Conservation (phyloP, 2,888 invertebrate genomes). For the Agonopterix subpropinquella region DNA sequence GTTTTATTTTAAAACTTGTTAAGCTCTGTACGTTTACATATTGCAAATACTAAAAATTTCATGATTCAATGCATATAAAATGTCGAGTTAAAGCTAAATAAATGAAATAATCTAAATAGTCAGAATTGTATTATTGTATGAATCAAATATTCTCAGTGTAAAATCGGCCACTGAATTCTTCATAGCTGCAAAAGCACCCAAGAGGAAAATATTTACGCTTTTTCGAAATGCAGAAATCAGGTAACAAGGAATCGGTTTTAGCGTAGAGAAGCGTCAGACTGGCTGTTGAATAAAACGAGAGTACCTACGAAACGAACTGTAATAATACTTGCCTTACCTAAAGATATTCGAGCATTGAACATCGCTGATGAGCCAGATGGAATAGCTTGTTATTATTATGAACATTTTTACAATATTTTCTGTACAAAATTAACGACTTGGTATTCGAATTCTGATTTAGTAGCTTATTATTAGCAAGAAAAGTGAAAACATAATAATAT, state of each 20-base stretch:
- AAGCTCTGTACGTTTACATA: too few relatives aligned
- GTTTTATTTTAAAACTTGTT: too few relatives aligned
- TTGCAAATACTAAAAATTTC: too few relatives aligned
- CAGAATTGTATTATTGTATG: neutral
- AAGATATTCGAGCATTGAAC: slow-evolving; percentile 37
- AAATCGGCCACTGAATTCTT: slow-evolving; percentile 48
- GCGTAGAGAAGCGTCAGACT: slow-evolving; percentile 57
- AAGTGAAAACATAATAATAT: too few relatives aligned
- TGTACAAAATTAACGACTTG: neutral
- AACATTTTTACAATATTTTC: neutral
- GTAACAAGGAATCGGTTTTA: slow-evolving; percentile 75
- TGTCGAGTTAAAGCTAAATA: too few relatives aligned
- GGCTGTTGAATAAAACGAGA: slow-evolving; percentile 62
- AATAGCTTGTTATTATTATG: neutral
- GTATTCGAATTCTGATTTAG: too few relatives aligned
- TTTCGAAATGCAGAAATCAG: slow-evolving; percentile 74
- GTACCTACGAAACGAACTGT: slow-evolving; percentile 34
- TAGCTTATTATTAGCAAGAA: too few relatives aligned
- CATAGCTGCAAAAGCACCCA: slow-evolving; percentile 60
- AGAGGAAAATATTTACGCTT: slow-evolving; percentile 73
- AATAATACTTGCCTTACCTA: slow-evolving; percentile 60
- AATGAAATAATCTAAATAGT: too few relatives aligned
- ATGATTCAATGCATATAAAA: too few relatives aligned
- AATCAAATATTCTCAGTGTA: neutral
- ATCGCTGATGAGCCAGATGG: neutral